phyloP scores from a whole-genome alignment of 2,113 vertebrate species.

The Microcebus griseorufus region DNA sequence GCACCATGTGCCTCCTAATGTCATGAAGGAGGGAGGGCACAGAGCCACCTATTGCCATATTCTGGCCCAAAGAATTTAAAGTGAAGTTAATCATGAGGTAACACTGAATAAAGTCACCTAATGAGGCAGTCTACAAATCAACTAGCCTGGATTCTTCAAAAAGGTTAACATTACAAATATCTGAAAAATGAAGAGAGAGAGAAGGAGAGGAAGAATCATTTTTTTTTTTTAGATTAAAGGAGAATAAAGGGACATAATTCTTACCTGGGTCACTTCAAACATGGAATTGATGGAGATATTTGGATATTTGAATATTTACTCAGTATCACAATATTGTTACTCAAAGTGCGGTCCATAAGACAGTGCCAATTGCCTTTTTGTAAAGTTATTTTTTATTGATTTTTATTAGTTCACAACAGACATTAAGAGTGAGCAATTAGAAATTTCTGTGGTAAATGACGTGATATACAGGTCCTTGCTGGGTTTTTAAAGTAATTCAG shows the following conservation, averaged over 20 bases:
- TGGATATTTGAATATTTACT: neutral
- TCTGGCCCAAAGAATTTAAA: no score
- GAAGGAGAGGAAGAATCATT: no score
- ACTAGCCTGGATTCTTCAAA: no score
- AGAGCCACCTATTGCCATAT: no score
- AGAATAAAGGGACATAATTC: neutral
- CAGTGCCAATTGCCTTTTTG: neutral
- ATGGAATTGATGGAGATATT: neutral
- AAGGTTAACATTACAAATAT: no score
- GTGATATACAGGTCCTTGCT: neutral
- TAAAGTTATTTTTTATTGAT: neutral
- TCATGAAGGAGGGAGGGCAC: no score
- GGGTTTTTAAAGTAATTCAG: neutral
- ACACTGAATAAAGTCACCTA: no score
- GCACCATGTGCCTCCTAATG: no score
- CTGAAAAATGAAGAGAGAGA: no score
- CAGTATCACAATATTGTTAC: neutral
- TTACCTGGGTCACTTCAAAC: neutral
- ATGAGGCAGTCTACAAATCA: no score
- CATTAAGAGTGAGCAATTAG: neutral
- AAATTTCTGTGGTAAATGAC: neutral
- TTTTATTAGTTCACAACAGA: neutral
- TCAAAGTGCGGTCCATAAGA: neutral
- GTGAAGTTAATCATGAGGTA: no score
- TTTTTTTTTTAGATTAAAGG: neutral